phyloP scores from a whole-genome alignment of 2,888 invertebrate genomes.

The Conops quadrifasciatus region DNA sequence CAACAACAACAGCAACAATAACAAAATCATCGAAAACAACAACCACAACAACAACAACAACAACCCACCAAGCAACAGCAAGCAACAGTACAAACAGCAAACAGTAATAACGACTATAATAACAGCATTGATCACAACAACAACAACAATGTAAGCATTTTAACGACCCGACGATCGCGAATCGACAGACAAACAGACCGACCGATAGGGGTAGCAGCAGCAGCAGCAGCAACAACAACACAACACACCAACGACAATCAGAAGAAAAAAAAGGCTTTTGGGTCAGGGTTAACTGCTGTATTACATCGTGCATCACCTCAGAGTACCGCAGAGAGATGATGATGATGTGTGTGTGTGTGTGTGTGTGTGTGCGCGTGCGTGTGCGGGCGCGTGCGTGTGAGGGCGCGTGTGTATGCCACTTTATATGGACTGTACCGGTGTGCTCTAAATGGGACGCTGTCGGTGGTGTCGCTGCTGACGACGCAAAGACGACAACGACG shows the following conservation, averaged over 20 bases:
- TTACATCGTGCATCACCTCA: conserved; percentile 32
- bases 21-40: conserved; percentile 4
- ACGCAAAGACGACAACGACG: not conserved
- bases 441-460: not conserved
- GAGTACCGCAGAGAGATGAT: not conserved
- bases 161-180: too few species aligned
- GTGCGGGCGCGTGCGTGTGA: not conserved
- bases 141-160: too few species aligned
- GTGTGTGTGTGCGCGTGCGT: not conserved
- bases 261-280: conserved; percentile 46
- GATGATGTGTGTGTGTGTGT: not conserved
- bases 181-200: too few species aligned
- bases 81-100: not conserved
- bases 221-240: not conserved
- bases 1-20: conserved; percentile 4
- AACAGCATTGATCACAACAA: too few species aligned
- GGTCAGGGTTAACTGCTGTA: conserved; percentile 65
- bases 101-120: too few species aligned
- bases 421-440: not conserved
- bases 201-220: too few species aligned
- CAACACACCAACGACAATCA: not conserved
- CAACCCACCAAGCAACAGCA: not conserved
- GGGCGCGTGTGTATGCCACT: not conserved
- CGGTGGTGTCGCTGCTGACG: not conserved
- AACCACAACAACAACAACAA: not conserved